phyloP scores from a whole-genome alignment of 2,888 invertebrate species.

The Torymus aiolomorphi region DNA sequence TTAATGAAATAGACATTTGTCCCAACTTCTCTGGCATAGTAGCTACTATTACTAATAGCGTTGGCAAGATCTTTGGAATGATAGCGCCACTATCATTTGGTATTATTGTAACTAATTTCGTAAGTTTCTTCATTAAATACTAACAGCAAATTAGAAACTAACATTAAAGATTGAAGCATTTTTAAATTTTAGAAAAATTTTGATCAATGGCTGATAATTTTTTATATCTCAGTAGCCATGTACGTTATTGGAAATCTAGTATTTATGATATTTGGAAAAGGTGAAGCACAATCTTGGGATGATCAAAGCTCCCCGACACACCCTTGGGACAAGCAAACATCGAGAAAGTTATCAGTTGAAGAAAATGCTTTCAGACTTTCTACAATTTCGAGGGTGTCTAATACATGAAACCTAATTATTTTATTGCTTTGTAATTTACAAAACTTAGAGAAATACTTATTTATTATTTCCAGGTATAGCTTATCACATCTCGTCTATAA shows the following conservation, averaged over 20 bases:
- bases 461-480: too few species aligned
- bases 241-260: slow-evolving; percentile 80
- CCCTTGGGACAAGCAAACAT: too few species aligned
- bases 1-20: slow-evolving; percentile 77
- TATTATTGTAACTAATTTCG: slow-evolving; percentile 68
- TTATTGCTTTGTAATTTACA: too few species aligned
- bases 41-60: slow-evolving; percentile 76
- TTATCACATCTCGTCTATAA: too few species aligned
- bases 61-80: slow-evolving; percentile 74
- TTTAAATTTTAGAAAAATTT: slow-evolving; percentile 6
- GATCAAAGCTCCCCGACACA: not conserved
- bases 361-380: too few species aligned
- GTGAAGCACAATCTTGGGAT: slow-evolving; percentile 13
- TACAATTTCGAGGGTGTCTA: too few species aligned
- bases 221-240: slow-evolving; percentile 80
- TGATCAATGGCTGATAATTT: slow-evolving; percentile 77
- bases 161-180: not conserved
- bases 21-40: slow-evolving; percentile 77
- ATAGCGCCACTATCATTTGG: slow-evolving; percentile 74
- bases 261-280: slow-evolving; percentile 75
- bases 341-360: too few species aligned
- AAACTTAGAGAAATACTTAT: too few species aligned
- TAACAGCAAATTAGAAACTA: too few species aligned
- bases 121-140: slow-evolving; percentile 52
- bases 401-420: too few species aligned